phyloP scores from a whole-genome alignment of 37 sponge, comb jelly and placozoan genomes.

The Beroe forskalii region DNA sequence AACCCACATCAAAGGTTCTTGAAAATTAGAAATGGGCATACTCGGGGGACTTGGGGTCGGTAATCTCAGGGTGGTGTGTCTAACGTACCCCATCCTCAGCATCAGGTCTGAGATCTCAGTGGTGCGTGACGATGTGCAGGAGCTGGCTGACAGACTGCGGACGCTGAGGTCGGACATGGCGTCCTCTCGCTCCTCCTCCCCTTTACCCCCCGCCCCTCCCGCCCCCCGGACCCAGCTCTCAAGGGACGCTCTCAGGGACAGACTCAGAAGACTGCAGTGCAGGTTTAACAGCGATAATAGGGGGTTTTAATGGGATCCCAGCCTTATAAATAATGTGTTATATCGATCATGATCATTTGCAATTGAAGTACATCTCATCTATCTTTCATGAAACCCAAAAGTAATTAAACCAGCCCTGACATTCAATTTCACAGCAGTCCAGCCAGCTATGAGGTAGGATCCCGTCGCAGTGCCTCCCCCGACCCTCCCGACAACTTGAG shows the following conservation, averaged over 20 bases:
- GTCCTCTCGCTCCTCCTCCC: conserved; percentile 23
- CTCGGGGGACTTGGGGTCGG: not conserved
- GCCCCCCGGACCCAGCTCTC: not conserved
- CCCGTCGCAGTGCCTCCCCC: not conserved
- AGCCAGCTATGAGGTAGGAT: not conserved
- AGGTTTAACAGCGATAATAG: no score
- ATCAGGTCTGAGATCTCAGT: conserved; percentile 9
- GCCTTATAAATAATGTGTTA: not conserved
- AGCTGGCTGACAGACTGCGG: conserved; percentile 21
- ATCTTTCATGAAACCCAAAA: no score
- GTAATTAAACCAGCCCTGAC: no score
- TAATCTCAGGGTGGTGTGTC: not conserved
- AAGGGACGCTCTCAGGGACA: conserved; percentile 31
- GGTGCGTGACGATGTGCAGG: conserved; percentile 27
- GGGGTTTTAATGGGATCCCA: not conserved
- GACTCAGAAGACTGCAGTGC: conserved; percentile 26
- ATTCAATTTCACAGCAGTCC: conserved; percentile 27
- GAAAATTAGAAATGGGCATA: not conserved
- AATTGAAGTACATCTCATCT: no score
- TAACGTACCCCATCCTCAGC: not conserved
- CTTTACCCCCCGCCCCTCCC: not conserved
- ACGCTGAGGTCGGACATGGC: not conserved
- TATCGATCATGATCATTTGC: no score
- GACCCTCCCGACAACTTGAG: not conserved
- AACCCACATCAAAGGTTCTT: not conserved